Evolutionary conservation across 2,888 invertebrate species (phyloP).

Genomic region (Fabriciana adippe): DNA sequence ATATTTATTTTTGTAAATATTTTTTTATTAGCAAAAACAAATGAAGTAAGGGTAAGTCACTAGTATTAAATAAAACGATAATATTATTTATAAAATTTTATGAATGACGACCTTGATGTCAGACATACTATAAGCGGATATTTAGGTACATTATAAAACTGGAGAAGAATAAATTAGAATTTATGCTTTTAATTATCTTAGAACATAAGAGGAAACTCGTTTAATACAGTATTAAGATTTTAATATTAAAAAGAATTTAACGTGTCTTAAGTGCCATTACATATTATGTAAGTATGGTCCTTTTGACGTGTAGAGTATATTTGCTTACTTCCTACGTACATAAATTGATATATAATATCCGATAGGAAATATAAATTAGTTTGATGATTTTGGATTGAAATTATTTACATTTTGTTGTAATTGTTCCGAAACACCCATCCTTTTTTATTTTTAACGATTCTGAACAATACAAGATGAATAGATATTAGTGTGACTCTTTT

Average conservation of each 20-base stretch:
- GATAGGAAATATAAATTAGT: no score
- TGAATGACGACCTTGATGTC: constrained; percentile 42
- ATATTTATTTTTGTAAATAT: no score
- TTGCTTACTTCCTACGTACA: background rate
- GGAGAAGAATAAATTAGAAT: constrained; percentile 44
- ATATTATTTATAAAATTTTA: constrained; percentile 28
- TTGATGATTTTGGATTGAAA: no score
- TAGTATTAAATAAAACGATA: no score
- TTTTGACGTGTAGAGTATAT: background rate
- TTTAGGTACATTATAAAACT: constrained; percentile 44
- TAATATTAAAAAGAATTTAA: constrained; percentile 19
- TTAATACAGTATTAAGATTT: constrained; percentile 37
- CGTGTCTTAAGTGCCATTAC: background rate
- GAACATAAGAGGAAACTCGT: constrained; percentile 36
- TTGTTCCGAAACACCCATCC: no score
- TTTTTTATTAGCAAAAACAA: no score
- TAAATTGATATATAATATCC: no score
- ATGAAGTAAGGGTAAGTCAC: no score
- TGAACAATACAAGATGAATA: no score
- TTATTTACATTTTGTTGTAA: no score
- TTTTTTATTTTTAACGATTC: no score
- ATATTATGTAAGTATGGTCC: background rate
- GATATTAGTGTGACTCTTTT: no score
- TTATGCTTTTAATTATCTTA: constrained; percentile 38
- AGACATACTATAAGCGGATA: constrained; percentile 38